Base-by-base conservation (phyloP, 2,888 invertebrate species). In the Charanyca ferruginea region DNA sequence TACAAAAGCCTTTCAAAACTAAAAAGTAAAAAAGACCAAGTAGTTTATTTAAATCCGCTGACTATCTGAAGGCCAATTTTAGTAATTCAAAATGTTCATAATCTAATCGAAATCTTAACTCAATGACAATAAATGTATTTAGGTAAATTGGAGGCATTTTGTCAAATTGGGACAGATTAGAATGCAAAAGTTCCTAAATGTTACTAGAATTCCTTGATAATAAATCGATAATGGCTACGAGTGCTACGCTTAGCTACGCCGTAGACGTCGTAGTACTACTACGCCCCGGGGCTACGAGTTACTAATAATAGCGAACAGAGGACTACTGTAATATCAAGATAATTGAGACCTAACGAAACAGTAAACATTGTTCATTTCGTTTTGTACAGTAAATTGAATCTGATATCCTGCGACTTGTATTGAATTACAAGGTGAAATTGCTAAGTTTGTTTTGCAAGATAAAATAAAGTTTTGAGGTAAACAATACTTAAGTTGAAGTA, bases 141-240 rank as follows among this genome's bases (percentile, higher is more conserved):
- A n/a, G n/a, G n/a, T n/a, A n/a, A n/a, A n/a, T n/a, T n/a, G n/a
- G n/a, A n/a, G n/a, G n/a, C n/a, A n/a, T n/a, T n/a, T n/a, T n/a
- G n/a, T n/a, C n/a, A n/a, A n/a, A n/a, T n/a, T n/a, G n/a, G n/a
- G n/a, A n/a, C n/a, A n/a, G n/a, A n/a, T n/a, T n/a, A n/a, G n/a
- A n/a, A n/a, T n/a, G n/a, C n/a, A n/a, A n/a, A n/a, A n/a, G n/a
- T n/a, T n/a, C n/a, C n/a, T n/a, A n/a, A n/a, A n/a, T n/a, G n/a
- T n/a, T n/a, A n/a, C n/a, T n/a, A n/a, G n/a, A n/a, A n/a, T n/a
- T n/a, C n/a, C n/a, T n/a, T n/a, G n/a, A n/a, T n/a, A n/a, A n/a
- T n/a, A n/a, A 52, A 72, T 65, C 66, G 53, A 71, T 61, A n/a
- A n/a, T 62, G 18, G 23, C 54, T 48, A 42, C 73, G 58, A 58